Percentiles rank a stretch among this genome's conserved stretches.
phyloP scores from a whole-genome alignment of 2,797 vertebrate species.

The Sebastes matsubarae region DNA sequence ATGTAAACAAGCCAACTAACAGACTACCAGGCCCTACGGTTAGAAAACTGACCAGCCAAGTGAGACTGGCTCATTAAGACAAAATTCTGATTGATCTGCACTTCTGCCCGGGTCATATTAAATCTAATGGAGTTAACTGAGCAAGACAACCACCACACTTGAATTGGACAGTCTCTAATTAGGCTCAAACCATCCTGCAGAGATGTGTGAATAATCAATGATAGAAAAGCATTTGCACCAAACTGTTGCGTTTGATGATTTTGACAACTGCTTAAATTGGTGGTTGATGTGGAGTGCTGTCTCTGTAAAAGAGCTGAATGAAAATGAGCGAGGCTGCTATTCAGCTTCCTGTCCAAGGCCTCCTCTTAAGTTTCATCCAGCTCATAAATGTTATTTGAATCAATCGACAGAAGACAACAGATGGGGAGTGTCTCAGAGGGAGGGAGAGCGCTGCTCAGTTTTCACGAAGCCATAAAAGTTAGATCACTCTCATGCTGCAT shows the following conservation, averaged over 20 bases:
- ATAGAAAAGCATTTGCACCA: neutral
- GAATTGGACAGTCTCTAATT: constrained; percentile 19
- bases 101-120: constrained; percentile 24
- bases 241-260: constrained; percentile 3
- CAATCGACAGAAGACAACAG: constrained; percentile 24
- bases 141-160: neutral
- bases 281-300: neutral
- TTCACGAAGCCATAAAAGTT: constrained; percentile 27
- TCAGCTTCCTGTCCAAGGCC: neutral
- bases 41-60: constrained; percentile 6
- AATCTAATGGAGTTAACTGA: constrained; percentile 15
- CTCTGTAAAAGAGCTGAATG: neutral
- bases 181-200: neutral
- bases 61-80: constrained; percentile 24
- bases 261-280: neutral
- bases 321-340: neutral
- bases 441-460: neutral
- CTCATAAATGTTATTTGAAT: constrained; percentile 28
- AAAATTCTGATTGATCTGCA: constrained; percentile 36
- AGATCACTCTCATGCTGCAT: constrained; percentile 3
- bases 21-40: neutral
- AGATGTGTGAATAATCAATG: constrained; percentile 1
- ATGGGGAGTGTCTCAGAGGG: constrained; percentile 23
- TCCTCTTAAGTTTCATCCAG: neutral
- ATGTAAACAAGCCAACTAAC: constrained; percentile 19